Evolutionary conservation across 2,113 vertebrate species (phyloP), one percentile per base, ranked within the genome.

Genomic region (Pongo pygmaeus): DNA sequence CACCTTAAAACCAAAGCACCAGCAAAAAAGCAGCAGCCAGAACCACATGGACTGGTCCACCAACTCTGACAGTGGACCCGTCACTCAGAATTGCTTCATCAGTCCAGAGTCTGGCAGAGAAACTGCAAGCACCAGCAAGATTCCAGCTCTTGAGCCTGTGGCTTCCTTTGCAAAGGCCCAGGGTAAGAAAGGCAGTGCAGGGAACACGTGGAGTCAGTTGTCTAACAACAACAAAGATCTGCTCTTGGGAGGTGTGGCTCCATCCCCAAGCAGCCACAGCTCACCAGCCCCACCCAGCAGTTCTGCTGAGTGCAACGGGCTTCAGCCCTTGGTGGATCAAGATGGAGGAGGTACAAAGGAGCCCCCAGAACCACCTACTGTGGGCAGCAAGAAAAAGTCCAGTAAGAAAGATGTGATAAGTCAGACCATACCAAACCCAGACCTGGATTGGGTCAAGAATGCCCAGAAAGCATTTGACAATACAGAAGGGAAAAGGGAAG

Each of bases 1-100:
- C 98, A 99, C 99, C 99, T 98, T 99, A 99, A 99, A 99, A 98
- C 99, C 99, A 99, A 99, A 99, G 98, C 99, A 99, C 99, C 99
- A 99, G 99, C 99, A 99, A 97, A 99, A 99, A 99, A 99, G 98
- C 98, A 98, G 98, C 98, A 99, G 97, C 98, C 99, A 99, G 98
- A 99, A 99, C 98, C 99, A 99, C 97, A 98, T 99, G 87, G 99
- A 99, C 98, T 99, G 99, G 99, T 99, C 99, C 97, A 95, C 98
- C 5, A 99, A 98, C 96, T 98, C 99, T 1, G 98, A 99, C n/a
- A 98, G 98, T 85, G 98, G 99, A 85, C 98, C 99, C 2, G 13
- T 98, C 93, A 98, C 99, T 96, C 99, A 99, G 69, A 99, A 99
- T 96, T 99, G 99, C 96, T 99, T 99, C 93, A 97, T 98, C 91